phyloP scores from a whole-genome alignment of 2,888 invertebrate genomes.

The Cerastis rubricosa region DNA sequence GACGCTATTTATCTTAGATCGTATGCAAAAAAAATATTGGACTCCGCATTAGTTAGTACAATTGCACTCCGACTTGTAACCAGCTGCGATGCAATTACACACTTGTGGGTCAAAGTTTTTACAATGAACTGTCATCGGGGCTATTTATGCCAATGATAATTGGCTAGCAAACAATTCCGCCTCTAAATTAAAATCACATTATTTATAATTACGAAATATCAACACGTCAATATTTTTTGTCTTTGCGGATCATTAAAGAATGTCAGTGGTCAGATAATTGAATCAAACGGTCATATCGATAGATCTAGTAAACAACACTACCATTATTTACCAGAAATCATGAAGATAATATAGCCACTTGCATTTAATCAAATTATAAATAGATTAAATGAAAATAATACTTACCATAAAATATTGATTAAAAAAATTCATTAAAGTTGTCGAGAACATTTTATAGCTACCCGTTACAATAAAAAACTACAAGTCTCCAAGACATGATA shows the following conservation, averaged over 20 bases:
- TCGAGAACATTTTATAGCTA: slow-evolving; percentile 8
- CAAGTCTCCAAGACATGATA: slow-evolving; percentile 18
- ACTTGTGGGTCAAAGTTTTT: slow-evolving; percentile 56
- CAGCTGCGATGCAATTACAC: slow-evolving; percentile 51
- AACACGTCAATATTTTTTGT: slow-evolving; percentile 15
- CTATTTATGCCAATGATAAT: slow-evolving; percentile 53
- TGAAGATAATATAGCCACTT: neutral
- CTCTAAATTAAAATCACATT: slow-evolving; percentile 55
- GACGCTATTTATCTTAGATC: slow-evolving; percentile 54
- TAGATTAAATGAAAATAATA: neutral
- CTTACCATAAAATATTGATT: neutral
- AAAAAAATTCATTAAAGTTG: neutral
- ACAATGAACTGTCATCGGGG: slow-evolving; percentile 54
- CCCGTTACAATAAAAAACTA: neutral
- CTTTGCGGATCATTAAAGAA: neutral
- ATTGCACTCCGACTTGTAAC: slow-evolving; percentile 27
- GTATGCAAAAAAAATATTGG: slow-evolving; percentile 55
- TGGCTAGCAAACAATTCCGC: slow-evolving; percentile 33
- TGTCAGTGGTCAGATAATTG: neutral
- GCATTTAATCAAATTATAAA: neutral
- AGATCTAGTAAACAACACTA: neutral
- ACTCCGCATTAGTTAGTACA: slow-evolving; percentile 45
- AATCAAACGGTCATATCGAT: neutral
- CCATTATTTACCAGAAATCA: neutral
- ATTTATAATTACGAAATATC: slow-evolving; percentile 38